Evolutionary conservation across 2,113 vertebrate genomes (phyloP).

Genomic region (Mesocricetus auratus): DNA sequence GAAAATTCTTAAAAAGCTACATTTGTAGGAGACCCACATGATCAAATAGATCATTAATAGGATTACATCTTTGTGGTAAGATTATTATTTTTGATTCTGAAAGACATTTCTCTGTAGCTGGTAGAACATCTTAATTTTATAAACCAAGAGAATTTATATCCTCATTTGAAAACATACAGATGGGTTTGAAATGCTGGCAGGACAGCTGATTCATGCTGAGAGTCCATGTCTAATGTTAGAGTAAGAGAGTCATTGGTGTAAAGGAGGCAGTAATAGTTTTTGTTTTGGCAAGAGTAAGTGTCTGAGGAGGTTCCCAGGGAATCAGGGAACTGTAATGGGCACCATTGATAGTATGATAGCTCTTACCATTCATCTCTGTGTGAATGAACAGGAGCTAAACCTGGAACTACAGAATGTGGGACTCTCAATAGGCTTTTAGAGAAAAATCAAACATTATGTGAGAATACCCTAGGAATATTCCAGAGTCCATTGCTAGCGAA

Average conservation of each 20-base stretch:
- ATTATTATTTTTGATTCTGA: constrained; percentile 14
- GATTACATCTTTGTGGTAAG: not conserved
- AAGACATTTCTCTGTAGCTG: not conserved
- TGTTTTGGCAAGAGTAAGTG: not conserved
- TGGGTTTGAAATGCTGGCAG: not conserved
- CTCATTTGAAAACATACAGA: not conserved
- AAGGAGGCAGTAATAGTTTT: not conserved
- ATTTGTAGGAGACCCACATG: not conserved
- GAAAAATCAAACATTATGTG: not conserved
- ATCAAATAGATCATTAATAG: constrained; percentile 5
- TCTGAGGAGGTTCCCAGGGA: not conserved
- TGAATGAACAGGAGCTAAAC: not conserved
- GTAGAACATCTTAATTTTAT: constrained; percentile 42
- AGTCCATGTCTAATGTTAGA: not conserved
- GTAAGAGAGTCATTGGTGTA: too few species aligned
- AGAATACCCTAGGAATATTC: not conserved
- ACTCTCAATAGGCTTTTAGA: not conserved
- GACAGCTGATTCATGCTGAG: too few species aligned
- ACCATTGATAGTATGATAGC: accelerated
- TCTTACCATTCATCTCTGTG: not conserved
- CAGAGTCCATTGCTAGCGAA: not conserved
- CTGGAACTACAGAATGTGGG: not conserved
- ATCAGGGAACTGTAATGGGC: not conserved
- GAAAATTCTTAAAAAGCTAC: not conserved
- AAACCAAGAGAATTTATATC: not conserved